Evolutionary conservation across 92 coral and sea anemone genomes (phyloP), one percentile per base, ranked within the genome.

Genomic region (Phenganax marumi): DNA sequence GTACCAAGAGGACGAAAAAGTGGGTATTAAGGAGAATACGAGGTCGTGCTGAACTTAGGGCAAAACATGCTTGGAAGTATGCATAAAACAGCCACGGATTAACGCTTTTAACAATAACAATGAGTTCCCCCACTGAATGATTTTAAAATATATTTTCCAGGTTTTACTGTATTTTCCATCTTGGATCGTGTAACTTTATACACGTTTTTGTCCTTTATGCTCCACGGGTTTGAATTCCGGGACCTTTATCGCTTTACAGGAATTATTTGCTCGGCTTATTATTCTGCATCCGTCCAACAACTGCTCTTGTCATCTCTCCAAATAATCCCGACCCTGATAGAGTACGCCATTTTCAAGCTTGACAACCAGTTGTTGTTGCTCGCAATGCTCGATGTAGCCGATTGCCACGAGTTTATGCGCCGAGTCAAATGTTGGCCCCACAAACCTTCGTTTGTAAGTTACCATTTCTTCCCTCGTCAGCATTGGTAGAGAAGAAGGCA

Each of bases 391-490:
- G 25, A 46, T 49, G 62, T 56, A 57, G 73, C 82, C 68, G 12
- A 77, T 77, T 55, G 82, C 82, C 50, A 12, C 17, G n/a, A 77
- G 10, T 47, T 68, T 77, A 10, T 56, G 60, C 3, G 49, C 54
- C 39, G 82, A 77, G 13, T 68, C 69, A 6, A 74, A 23, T 6
- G 79, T 10, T 14, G 60, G 24, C n/a, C 56, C 83, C 26, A 25
- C 7, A 17, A 79, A 60, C 11, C 56, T 79, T 18, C 18, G 66
- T 21, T 65, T 65, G 26, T 65, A 65, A 19, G 43, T 4, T 9
- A 13, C 83, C 83, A 79, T 79, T 1, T 47, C 76, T 60, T 78
- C 83, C 52, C 77, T 78, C 25, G 1, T 33, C 33, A 65, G 25
- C 13, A 65, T 65, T 23, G 72, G 72, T 23, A 65, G 33, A 65